Evolutionary conservation across 2,888 invertebrate genomes (phyloP).

Genomic region (Abrostola triplasia): DNA sequence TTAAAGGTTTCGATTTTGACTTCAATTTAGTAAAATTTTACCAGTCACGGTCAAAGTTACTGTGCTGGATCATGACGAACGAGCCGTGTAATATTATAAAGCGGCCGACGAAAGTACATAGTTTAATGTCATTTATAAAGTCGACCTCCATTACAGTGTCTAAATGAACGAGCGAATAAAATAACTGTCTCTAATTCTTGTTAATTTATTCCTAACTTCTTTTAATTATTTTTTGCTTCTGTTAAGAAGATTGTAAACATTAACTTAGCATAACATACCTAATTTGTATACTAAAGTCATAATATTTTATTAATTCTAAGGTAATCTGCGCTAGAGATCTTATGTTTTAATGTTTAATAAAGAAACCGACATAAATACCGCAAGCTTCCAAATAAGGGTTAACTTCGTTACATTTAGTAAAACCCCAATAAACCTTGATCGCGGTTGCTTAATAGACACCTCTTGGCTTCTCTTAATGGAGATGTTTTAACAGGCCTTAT

Average conservation of each 20-base stretch:
- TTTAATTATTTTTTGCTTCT: conserved; percentile 17
- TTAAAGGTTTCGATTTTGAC: conserved; percentile 56
- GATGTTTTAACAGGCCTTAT: conserved; percentile 64
- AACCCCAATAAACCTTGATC: conserved; percentile 53
- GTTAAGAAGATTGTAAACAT: conserved; percentile 27
- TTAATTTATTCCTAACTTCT: conserved; percentile 17
- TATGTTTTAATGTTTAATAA: conserved; percentile 18
- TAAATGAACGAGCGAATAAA: conserved; percentile 27
- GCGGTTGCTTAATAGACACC: conserved; percentile 60
- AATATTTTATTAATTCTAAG: conserved; percentile 2
- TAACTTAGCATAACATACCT: conserved; percentile 1
- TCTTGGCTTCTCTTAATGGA: conserved; percentile 33
- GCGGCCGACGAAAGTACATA: conserved; percentile 72
- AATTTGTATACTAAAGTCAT: background rate
- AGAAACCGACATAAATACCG: conserved; percentile 19
- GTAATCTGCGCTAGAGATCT: background rate
- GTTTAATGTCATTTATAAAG: conserved; percentile 56
- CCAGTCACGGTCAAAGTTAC: conserved; percentile 67
- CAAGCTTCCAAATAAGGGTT: conserved; percentile 32
- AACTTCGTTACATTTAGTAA: conserved; percentile 50
- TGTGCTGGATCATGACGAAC: conserved; percentile 71
- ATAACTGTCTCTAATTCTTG: conserved; percentile 34
- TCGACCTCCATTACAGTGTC: conserved; percentile 47
- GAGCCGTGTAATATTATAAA: conserved; percentile 78
- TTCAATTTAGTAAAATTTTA: conserved; percentile 62